Evolutionary conservation across 2,113 vertebrate genomes (phyloP), one percentile per base, ranked within the genome.

Genomic region (Mugil cephalus): DNA sequence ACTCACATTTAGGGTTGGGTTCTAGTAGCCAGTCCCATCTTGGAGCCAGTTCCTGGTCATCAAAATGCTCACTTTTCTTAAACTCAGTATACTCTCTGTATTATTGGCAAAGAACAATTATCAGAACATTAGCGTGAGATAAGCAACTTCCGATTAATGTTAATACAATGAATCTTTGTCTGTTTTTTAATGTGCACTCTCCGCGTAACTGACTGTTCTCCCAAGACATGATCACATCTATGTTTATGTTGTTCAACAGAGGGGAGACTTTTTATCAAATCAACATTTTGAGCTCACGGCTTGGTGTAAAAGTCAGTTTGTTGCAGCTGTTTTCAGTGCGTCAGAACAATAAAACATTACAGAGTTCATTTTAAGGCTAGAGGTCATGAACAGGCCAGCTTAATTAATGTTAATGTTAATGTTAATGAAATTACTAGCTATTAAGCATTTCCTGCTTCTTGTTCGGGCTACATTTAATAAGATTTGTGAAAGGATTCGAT

Each of bases 1-100:
- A 9, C 11, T 63, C 38, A 76, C 42, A 21, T 46, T 72, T 43
- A 54, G 14, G 70, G 42, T 56, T 55, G 51, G 59, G 50, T 55
- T 73, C 50, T 54, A 47, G 67, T 50, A 38, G n/a, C 47, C 12
- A 7, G 43, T 46, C 38, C 12, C 52, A 39, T 15, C 56, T n/a
- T 45, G 6, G 14, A 45, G 15, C 14, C 47, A 19, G 47, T 50
- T 50, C 11, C 4, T 7, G 3, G n/a, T 59, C 15, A 17, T 13
- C 19, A 60, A 70, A 17, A 59, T 40, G 15, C 30, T 30, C 15
- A 53, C 4, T 18, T 66, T 61, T 43, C 36, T 53, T 52, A 53
- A 43, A 11, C 48, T 66, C 38, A 0, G 19, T n/a, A 53, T 21
- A 38, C 48, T n/a, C 12, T 7, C 63, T 30, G 51, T 30, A 24